Base-by-base conservation (phyloP, 1,140 invertebrate species). In the Aculops lycopersici region DNA sequence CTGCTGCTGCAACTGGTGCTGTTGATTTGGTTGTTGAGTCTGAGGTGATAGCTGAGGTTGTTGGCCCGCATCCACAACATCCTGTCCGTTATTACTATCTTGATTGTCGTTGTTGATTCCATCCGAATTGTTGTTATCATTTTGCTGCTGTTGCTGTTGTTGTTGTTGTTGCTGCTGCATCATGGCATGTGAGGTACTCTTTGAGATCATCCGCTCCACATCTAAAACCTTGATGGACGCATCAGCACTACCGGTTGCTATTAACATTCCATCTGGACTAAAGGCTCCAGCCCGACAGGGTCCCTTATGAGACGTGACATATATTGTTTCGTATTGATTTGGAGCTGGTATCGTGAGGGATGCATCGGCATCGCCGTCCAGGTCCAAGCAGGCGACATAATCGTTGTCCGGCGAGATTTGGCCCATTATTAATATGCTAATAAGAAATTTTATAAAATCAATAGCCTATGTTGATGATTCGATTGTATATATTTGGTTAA, bases 201-300 rank as follows among this genome's bases (percentile, higher is more conserved):
- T 94, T 0, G 83, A 81, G 47, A 97, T 60, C 81, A 97, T 97
- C 47, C 81, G 64, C 51, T 97, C 88, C 2, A 98, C 84, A 56
- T 95, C 86, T 35, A 95, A 58, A 55, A 97, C 88, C 63, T 94
- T 97, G 40, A 97, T 98, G 45, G 84, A 94, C 3, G 86, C 79
- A 61, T 98, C 90, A 2, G 80, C 79, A 46, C 83, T 92, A 17
- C 90, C 90, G 2, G 88, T 97, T 1, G 88, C 88, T n/a, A 95
- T 78, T 0, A 97, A 58, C 48, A 86, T 74, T 0, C 64, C 90
- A 62, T 90, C 84, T 5, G 66, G 59, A 46, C 80, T 90, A 54
- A 97, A 97, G 19, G 80, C 81, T 14, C 83, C 86, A 1, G 83
- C 74, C 41, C 86, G 61, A 51, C 88, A 95, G 43, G 83, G 72